A percentile compares a stretch with the other conserved stretches of the same genome.
phyloP scores from a whole-genome alignment of 37 sponge, comb jelly and placozoan genomes.

The Halisarca cf. caerulea region DNA sequence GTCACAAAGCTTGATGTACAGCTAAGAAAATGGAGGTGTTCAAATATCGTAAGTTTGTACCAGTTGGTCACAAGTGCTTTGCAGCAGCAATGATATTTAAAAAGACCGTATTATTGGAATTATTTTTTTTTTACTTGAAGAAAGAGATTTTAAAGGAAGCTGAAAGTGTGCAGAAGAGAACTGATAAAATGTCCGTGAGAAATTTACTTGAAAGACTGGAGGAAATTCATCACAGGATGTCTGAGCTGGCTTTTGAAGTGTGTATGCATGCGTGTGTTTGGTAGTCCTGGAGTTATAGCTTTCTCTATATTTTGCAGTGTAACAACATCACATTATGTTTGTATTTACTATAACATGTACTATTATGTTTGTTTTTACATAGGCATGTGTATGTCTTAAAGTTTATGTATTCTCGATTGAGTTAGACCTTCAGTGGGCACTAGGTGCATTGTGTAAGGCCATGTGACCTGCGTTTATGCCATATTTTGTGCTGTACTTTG shows the following conservation, averaged over 20 bases:
- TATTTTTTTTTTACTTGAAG: background rate
- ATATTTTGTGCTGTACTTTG: background rate
- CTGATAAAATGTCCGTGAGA: background rate
- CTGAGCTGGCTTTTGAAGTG: constrained; percentile 7
- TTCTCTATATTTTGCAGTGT: too few relatives aligned
- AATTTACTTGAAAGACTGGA: background rate
- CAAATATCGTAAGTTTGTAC: constrained; percentile 7
- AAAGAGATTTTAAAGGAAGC: background rate
- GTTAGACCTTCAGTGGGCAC: too few relatives aligned
- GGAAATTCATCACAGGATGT: background rate
- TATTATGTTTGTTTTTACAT: background rate
- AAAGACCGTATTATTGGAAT: background rate
- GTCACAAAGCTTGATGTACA: constrained; percentile 28
- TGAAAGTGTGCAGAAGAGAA: background rate
- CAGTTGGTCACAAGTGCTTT: too few relatives aligned
- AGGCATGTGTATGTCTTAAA: background rate
- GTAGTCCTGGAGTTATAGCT: background rate
- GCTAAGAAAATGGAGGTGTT: background rate
- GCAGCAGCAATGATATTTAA: background rate
- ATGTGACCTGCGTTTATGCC: background rate
- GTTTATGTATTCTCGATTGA: background rate
- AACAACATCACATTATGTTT: too few relatives aligned
- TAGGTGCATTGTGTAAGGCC: background rate
- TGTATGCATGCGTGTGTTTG: too few relatives aligned
- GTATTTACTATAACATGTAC: background rate